phyloP scores from a whole-genome alignment of 92 coral and sea anemone genomes.

The Actinernus sp. region DNA sequence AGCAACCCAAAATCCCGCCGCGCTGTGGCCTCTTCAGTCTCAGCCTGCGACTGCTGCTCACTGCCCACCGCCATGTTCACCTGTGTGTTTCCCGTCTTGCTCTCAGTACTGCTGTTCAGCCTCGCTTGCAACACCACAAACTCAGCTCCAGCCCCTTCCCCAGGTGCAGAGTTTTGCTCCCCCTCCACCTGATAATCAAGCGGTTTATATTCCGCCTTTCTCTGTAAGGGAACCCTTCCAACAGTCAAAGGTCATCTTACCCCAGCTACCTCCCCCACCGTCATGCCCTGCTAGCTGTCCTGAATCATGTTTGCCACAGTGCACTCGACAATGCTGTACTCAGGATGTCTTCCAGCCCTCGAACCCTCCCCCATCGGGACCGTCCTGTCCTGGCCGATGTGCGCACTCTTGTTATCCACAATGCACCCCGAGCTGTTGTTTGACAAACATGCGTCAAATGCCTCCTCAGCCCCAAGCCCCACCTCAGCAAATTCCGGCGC shows the following conservation, averaged over 20 bases:
- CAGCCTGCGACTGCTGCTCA: too few species aligned
- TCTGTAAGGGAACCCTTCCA: background rate
- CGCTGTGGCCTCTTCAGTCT: too few species aligned
- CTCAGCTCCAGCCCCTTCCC: background rate
- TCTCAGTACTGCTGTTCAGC: background rate
- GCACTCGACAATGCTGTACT: slow-evolving; percentile 9
- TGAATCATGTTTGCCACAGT: slow-evolving; percentile 18
- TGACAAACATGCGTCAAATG: background rate
- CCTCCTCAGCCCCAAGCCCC: background rate
- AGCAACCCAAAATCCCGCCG: too few species aligned
- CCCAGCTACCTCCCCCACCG: background rate
- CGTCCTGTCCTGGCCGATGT: slow-evolving; percentile 14
- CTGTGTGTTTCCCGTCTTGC: background rate
- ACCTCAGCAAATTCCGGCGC: background rate
- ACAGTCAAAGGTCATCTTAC: background rate
- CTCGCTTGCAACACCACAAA: background rate
- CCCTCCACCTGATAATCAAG: background rate
- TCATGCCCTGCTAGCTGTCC: slow-evolving; percentile 20
- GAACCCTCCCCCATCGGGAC: background rate
- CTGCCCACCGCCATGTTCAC: background rate
- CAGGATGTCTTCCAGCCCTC: background rate
- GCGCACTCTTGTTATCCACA: slow-evolving; percentile 10
- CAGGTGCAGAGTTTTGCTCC: background rate
- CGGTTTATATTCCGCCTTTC: background rate
- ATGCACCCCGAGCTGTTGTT: slow-evolving; percentile 18